A percentile compares a stretch with the other conserved stretches of the same genome.
Conservation (phyloP, 1,140 invertebrate genomes). For the Phymorhynchus buccinoides region DNA sequence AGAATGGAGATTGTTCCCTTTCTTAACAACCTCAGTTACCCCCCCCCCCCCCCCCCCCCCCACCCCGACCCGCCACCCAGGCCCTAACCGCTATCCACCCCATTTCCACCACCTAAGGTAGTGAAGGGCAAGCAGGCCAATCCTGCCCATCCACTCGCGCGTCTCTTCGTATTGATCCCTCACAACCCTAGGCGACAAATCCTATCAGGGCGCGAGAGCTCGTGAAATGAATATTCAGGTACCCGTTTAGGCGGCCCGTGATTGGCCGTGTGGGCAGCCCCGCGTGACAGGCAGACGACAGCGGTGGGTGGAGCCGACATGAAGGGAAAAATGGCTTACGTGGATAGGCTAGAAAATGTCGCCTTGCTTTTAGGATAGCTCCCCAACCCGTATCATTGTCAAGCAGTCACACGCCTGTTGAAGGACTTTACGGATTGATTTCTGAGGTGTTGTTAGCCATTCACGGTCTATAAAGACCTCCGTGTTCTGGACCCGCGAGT, state of each 20-base stretch:
- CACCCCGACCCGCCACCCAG: background rate
- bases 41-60: background rate
- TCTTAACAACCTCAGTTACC: background rate
- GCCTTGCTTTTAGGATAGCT: too few relatives aligned
- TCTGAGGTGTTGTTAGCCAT: background rate
- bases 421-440: conserved; percentile 11
- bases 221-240: conserved; percentile 26
- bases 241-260: background rate
- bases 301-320: background rate
- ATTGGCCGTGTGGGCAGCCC: conserved; percentile 24
- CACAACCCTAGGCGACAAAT: conserved; percentile 1
- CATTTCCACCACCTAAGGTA: background rate
- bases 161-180: background rate
- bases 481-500: too few relatives aligned
- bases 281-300: background rate
- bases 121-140: background rate
- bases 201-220: conserved; percentile 24
- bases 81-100: too few relatives aligned
- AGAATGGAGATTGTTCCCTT: background rate
- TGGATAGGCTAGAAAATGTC: too few relatives aligned
- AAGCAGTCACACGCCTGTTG: background rate
- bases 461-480: too few relatives aligned
- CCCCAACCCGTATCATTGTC: background rate
- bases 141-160: background rate
- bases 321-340: background rate